These are phyloP conservation scores for Cirrhinus molitorella DNA, from an alignment of 2,797 vertebrate genomes.

Conservation along the genomic window DNA sequence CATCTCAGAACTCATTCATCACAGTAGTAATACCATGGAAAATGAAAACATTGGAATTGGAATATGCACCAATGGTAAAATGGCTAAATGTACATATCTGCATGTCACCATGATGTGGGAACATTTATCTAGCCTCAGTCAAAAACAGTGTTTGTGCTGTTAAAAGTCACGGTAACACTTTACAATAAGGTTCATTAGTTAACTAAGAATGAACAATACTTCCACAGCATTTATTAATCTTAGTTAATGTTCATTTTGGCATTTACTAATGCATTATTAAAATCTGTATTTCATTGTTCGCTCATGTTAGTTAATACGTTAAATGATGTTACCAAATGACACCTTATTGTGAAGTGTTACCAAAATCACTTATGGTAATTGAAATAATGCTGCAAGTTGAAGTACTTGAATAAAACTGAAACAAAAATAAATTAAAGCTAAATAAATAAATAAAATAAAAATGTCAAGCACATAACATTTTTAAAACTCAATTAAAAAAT, in stretches of 20 bases:
- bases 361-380: not conserved
- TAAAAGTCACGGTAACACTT: not conserved
- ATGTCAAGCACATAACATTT: not conserved
- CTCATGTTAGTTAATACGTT: no score
- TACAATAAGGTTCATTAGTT: no score
- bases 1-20: conserved; percentile 31
- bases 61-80: conserved; percentile 14
- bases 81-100: conserved; percentile 11
- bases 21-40: not conserved
- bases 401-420: not conserved
- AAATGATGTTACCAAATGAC: no score
- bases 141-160: not conserved
- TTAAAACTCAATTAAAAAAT: not conserved
- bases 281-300: no score
- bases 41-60: conserved; percentile 1
- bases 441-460: not conserved
- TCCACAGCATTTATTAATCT: no score
- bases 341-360: no score
- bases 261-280: no score
- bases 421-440: not conserved
- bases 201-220: no score
- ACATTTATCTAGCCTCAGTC: not conserved
- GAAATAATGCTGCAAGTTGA: not conserved
- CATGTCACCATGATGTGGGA: not conserved
- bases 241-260: no score